Conservation (phyloP, 2,888 invertebrate genomes). For the Panopea generosa region DNA sequence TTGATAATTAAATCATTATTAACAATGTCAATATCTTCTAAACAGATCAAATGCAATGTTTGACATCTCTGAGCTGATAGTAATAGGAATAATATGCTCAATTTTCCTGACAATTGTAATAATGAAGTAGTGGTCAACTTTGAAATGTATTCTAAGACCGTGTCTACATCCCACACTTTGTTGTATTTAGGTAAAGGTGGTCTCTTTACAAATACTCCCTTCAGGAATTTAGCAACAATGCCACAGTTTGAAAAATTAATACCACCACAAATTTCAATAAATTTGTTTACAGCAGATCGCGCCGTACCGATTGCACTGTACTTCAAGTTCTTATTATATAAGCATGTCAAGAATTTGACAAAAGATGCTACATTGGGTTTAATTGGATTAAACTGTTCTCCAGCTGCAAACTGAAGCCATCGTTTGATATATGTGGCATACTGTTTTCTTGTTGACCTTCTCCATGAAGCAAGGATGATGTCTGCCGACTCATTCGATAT, state of each 20-base stretch:
- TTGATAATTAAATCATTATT: too few species aligned
- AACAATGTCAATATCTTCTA: too few species aligned
- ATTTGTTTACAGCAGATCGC: not conserved
- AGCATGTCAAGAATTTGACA: too few species aligned
- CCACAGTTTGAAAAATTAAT: too few species aligned
- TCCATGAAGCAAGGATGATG: slow-evolving; percentile 44
- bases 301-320: too few species aligned
- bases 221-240: too few species aligned
- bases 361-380: too few species aligned
- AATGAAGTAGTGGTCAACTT: not conserved
- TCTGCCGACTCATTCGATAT: slow-evolving; percentile 16
- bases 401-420: slow-evolving; percentile 40
- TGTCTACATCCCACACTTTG: not conserved
- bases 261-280: too few species aligned
- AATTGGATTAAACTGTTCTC: not conserved
- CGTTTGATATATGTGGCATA: slow-evolving; percentile 35
- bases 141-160: not conserved
- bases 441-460: slow-evolving; percentile 39
- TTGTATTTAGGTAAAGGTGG: not conserved
- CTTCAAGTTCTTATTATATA: too few species aligned
- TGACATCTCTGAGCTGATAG: too few species aligned
- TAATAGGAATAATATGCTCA: not conserved
- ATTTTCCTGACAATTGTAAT: not conserved
- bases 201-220: too few species aligned
- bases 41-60: too few species aligned